Evolutionary conservation across 2,888 invertebrate species (phyloP), one percentile per base, ranked within the genome.

Genomic region (Phalera bucephala): DNA sequence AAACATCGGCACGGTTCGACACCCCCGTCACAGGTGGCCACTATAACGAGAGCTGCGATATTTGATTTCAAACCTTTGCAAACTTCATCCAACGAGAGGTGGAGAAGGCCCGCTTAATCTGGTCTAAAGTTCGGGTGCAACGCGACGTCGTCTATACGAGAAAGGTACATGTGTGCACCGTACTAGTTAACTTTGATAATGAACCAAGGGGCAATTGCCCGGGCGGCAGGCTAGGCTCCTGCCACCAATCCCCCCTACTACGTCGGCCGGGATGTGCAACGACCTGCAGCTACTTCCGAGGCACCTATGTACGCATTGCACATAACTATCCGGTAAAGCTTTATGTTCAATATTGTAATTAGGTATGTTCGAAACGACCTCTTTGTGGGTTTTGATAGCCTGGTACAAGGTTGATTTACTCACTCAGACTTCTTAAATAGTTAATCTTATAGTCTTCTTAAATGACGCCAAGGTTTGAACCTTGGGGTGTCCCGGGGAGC

Each of bases 101-200:
- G 62, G 43, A 55, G 64, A 53, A 65, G 80, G 42, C 75, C 80
- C 54, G 26, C 10, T 7, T 51, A 40, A 32, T 29, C 28, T 64
- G 71, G 74, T 40, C 23, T 19, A 20, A 28, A 25, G 37, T 32
- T 54, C 41, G 64, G 64, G 65, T 69, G 68, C 64, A 68, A 32
- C 53, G 62, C 55, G 55, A 50, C 51, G 43, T 56, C 44, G 52
- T 60, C 45, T 37, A 53, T 50, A 53, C 45, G 48, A 34, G 20
- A 11, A 19, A 34, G 45, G 41, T 56, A 44, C 62, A 58, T 72
- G 80, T 82, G 82, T 79, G 80, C 71, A 65, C 36, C 76, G 85
- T 80, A 81, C 84, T 81, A 85, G 80, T 88, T 87, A 88, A 88
- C 88, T 87, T 88, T 88, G 87, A 79, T 88, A 88, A 88, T 88